Base-by-base conservation (phyloP, 1,140 invertebrate species). In the Nomia melanderi region DNA sequence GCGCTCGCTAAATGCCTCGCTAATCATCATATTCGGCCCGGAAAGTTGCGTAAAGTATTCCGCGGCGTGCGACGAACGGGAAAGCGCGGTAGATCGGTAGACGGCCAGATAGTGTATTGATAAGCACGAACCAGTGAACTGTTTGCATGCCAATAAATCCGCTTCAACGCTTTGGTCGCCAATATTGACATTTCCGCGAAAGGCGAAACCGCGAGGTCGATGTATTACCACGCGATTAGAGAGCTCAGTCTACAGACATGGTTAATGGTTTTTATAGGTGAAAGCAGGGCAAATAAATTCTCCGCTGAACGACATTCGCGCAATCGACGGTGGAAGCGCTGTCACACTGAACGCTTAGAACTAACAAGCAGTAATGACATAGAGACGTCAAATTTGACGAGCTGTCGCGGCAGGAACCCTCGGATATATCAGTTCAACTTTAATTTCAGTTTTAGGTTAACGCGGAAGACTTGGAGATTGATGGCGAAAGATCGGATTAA, bases 131-230 rank as follows among this genome's bases (percentile, higher is more conserved):
- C 62, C 47, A 56, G 71, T 63, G 72, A 53, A 75, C 71, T 69
- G 74, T 76, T 84, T 77, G 72, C 67, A 69, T 79, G 77, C 72
- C 81, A 79, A 84, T 84, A 84, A 83, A 83, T 84, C 77, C 20
- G 77, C 81, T 73, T 84, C 81, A 60, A 77, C 74, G 70, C 67
- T 59, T 69, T 50, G 62, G 54, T 72, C 77, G 72, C 39, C 57
- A 72, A 83, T 84, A 84, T 84, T 84, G 82, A 84, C 77, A 67
- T 80, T 83, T 84, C 75, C 77, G 69, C 67, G 82, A 84, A 84
- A 83, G 82, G 81, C 81, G 79, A 80, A 83, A 84, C 82, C 82
- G 56, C 82, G 57, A 70, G 62, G 47, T 83, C 82, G 72, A 84
- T 84, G 78, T 79, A 83, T 83, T 83, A 83, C 82, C 53, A 44